Conservation (phyloP, 2,797 vertebrate genomes). For the Bradypus variegatus region DNA sequence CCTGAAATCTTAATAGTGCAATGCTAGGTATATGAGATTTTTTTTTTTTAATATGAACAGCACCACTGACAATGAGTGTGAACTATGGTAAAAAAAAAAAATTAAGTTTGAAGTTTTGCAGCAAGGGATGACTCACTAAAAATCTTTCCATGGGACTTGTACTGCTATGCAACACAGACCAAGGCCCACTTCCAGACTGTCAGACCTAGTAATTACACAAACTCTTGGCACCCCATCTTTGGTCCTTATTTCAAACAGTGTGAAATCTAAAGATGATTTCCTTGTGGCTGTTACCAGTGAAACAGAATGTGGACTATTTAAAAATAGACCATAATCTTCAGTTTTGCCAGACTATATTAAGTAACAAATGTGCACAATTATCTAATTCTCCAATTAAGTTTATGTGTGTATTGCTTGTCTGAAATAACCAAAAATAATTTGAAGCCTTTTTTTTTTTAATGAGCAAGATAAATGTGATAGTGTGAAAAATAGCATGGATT, state of each 20-base stretch:
- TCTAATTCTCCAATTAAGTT: neutral
- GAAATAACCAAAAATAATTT: conserved; percentile 19
- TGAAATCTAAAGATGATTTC: neutral
- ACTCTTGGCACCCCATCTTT: neutral
- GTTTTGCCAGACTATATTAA: neutral
- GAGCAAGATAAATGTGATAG: neutral
- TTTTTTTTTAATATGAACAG: neutral
- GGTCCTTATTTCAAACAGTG: neutral
- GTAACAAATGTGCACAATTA: neutral
- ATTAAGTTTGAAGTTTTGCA: neutral
- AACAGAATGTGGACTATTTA: neutral
- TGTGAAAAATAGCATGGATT: neutral
- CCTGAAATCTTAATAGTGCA: neutral
- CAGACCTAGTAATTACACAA: neutral
- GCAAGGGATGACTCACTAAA: neutral
- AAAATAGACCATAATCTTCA: neutral
- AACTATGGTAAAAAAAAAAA: neutral
- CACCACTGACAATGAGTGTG: neutral
- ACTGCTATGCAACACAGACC: neutral
- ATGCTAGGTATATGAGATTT: neutral
- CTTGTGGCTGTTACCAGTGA: neutral
- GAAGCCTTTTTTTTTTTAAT: neutral
- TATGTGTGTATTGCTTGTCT: neutral
- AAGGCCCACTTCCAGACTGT: neutral
- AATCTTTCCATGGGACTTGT: neutral